phyloP scores from a whole-genome alignment of 2,797 vertebrate species.

The Varecia variegata region DNA sequence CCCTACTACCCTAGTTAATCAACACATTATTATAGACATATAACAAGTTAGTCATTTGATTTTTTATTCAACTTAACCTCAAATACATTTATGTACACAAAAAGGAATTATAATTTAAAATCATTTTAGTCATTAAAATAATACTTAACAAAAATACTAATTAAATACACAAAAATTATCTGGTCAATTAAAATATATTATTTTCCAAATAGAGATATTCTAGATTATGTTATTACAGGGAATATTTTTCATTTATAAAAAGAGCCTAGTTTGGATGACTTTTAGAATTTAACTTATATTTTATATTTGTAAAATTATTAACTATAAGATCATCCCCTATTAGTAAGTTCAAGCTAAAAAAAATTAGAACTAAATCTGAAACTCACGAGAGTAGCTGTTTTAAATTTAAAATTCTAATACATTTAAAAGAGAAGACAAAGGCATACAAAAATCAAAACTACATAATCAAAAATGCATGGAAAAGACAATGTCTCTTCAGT shows the following conservation, averaged over 20 bases:
- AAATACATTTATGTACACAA: slow-evolving; percentile 26
- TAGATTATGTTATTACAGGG: background rate
- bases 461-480: background rate
- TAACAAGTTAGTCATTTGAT: background rate
- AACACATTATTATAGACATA: background rate
- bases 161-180: slow-evolving; percentile 2
- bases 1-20: background rate
- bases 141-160: slow-evolving; percentile 6
- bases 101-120: slow-evolving; percentile 42
- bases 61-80: slow-evolving; percentile 18
- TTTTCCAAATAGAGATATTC: background rate
- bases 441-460: slow-evolving; percentile 10
- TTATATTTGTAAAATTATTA: slow-evolving; percentile 38
- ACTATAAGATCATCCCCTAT: slow-evolving; percentile 37
- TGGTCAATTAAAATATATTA: background rate
- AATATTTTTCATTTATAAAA: slow-evolving; percentile 32
- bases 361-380: slow-evolving; percentile 37
- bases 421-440: slow-evolving; percentile 16
- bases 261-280: background rate
- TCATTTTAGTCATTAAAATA: slow-evolving; percentile 33
- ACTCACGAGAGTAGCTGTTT: slow-evolving; percentile 10
- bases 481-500: background rate
- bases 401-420: slow-evolving; percentile 21
- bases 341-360: background rate
- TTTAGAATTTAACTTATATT: slow-evolving; percentile 21